Conservation (phyloP, 2,113 vertebrate species). For the Hipposideros armiger region DNA sequence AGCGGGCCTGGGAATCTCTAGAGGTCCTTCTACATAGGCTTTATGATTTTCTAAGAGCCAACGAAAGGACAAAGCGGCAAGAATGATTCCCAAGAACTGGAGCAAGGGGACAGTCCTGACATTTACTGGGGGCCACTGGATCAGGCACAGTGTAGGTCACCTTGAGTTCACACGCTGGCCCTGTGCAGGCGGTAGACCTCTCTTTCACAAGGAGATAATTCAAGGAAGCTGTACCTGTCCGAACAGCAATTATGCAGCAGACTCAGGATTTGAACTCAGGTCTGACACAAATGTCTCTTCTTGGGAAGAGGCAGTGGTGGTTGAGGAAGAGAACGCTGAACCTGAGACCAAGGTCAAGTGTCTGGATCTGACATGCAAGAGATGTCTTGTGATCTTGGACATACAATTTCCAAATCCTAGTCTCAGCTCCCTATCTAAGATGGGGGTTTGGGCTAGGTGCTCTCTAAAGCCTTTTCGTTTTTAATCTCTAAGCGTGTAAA, state of each 20-base stretch:
- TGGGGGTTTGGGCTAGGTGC: no score
- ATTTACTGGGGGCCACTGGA: fast-evolving
- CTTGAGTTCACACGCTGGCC: fast-evolving
- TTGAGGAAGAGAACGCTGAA: not conserved
- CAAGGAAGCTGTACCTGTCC: not conserved
- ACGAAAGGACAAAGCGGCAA: not conserved
- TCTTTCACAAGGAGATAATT: not conserved
- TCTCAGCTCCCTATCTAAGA: not conserved
- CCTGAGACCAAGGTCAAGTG: not conserved
- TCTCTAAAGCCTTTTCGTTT: not conserved
- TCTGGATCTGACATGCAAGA: not conserved
- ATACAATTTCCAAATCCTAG: not conserved
- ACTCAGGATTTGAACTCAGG: not conserved
- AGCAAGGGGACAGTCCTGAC: not conserved
- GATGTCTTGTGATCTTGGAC: not conserved
- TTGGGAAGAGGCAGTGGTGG: not conserved
- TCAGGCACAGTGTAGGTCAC: not conserved
- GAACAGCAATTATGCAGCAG: not conserved
- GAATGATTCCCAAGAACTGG: not conserved
- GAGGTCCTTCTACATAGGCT: not conserved
- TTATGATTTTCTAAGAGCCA: not conserved
- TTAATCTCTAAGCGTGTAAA: not conserved
- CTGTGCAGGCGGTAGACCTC: fast-evolving
- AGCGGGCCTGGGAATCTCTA: not conserved
- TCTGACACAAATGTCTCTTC: not conserved